Evolutionary conservation across 2,113 vertebrate genomes (phyloP), one percentile per base, ranked within the genome.

Genomic region (Rhynchomys soricoides): DNA sequence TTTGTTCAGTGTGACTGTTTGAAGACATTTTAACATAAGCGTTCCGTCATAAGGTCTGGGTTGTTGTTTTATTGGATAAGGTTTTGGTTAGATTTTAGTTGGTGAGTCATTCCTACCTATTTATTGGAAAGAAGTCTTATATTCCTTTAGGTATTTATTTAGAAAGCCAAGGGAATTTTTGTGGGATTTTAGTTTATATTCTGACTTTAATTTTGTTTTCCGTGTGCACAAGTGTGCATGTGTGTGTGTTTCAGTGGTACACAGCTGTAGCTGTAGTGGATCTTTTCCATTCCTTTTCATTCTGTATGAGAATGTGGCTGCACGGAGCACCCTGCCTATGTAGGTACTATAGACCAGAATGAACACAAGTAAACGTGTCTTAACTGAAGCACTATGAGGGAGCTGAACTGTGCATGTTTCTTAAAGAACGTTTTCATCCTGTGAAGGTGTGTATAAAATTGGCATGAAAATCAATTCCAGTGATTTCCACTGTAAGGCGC

Each of bases 151-250:
- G 40, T 93, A n/a, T 90, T 93, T 90, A 50, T 81, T 95, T 95
- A 40, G 68, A 90, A 93, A 89, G 62, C 37, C 29, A 57, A 92
- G 40, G 22, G 17, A 0, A 90, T 93, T 95, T 94, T 86, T 90
- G 13, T 92, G 93, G 75, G 95, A 37, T 55, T 95, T 94, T 77
- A 71, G 57, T 87, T 83, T 85, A n/a, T 83, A 55, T 95, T 96
- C 96, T 95, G 64, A 66, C 55, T 96, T 88, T 95, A 93, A 74
- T 90, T 97, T 85, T 86, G 64, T 91, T 81, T 45, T 82, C 96
- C 95, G 16, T 50, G 66, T 94, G 12, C 29, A 34, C 4, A 13
- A 31, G 64, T 66, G 66, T 29, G 12, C 15, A 7, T 71, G 68
- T 74, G 45, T 74, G 19, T 15, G 43, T 91, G 87, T 89, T 73